Conservation (phyloP, 2,888 invertebrate genomes). For the Meloe dianella region DNA sequence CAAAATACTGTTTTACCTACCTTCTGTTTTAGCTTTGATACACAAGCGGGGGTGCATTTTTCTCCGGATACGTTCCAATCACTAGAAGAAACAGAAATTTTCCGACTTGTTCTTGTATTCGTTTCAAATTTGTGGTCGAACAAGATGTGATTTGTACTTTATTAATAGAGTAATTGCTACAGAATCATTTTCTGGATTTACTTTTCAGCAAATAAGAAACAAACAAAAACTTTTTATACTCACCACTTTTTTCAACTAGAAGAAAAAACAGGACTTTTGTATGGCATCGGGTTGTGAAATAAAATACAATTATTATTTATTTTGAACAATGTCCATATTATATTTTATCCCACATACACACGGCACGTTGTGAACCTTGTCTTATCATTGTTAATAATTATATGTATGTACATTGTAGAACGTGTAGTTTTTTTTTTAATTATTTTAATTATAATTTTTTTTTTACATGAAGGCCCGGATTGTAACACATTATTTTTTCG, state of each 20-base stretch:
- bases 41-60: no score
- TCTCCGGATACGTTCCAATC: no score
- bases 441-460: neutral
- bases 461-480: conserved; percentile 66
- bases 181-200: neutral
- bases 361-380: conserved; percentile 91
- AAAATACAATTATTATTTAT: conserved; percentile 63
- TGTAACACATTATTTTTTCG: conserved; percentile 41
- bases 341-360: conserved; percentile 86
- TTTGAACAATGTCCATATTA: conserved; percentile 89
- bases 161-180: neutral
- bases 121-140: neutral
- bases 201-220: neutral
- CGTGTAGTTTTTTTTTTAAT: conserved; percentile 57
- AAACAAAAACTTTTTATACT: neutral
- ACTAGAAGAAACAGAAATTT: no score
- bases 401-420: conserved; percentile 72
- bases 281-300: conserved; percentile 21
- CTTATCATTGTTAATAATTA: conserved; percentile 78
- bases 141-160: conserved; percentile 1
- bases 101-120: no score
- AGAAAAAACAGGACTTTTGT: neutral
- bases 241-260: neutral
- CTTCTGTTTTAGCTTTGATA: no score
- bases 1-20: no score